A percentile compares a stretch with the other conserved stretches of the same genome.
These are phyloP conservation scores for Aphyosemion australe DNA, from an alignment of 2,113 vertebrate species.

Conservation along the genomic window DNA sequence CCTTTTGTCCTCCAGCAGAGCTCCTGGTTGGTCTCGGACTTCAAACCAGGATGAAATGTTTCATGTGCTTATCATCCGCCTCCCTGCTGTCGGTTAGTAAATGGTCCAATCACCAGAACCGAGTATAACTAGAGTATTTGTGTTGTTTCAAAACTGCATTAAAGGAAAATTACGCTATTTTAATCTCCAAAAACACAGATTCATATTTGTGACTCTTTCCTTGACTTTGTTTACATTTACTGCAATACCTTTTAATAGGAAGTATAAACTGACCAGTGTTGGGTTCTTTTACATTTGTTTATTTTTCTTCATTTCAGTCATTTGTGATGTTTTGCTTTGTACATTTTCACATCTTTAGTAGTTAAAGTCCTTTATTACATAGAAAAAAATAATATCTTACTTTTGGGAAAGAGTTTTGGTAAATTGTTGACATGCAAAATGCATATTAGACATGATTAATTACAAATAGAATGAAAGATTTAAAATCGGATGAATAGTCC, in stretches of 20 bases:
- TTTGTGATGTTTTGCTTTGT: too few species aligned
- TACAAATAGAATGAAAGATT: too few species aligned
- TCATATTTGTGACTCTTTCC: not conserved
- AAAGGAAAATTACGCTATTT: not conserved
- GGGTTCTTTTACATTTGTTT: not conserved
- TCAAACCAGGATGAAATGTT: constrained; percentile 47
- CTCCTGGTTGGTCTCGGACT: constrained; percentile 12
- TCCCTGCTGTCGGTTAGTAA: constrained; percentile 50
- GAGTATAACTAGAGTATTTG: constrained; percentile 13
- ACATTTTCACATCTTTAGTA: not conserved
- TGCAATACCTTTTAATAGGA: not conserved
- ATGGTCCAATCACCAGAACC: constrained; percentile 12
- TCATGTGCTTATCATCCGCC: constrained; percentile 42
- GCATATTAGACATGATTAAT: too few species aligned
- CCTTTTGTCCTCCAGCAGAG: constrained; percentile 45
- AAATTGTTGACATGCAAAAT: too few species aligned
- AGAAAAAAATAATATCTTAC: too few species aligned
- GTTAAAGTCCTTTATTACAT: not conserved
- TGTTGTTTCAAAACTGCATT: not conserved
- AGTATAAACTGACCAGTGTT: not conserved
- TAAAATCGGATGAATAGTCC: too few species aligned
- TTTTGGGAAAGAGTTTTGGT: too few species aligned
- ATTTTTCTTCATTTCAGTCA: not conserved
- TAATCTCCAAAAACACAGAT: not conserved
- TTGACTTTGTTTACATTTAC: not conserved